Evolutionary conservation across 2,113 vertebrate genomes (phyloP).

Genomic region (Vulpes ferrilata): DNA sequence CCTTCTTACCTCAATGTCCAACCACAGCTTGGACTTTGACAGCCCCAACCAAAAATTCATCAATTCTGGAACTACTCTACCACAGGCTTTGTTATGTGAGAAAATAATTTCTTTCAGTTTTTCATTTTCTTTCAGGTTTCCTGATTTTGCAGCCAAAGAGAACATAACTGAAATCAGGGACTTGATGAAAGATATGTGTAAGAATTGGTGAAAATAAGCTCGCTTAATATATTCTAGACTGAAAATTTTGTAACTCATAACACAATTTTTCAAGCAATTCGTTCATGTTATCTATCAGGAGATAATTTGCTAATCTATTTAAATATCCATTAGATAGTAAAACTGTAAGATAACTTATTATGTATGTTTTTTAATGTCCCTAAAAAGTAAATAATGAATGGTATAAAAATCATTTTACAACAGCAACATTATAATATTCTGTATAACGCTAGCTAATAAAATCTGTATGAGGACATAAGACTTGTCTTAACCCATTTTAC

Average conservation of each 20-base stretch:
- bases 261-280: conserved; percentile 59
- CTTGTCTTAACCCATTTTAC: conserved; percentile 56
- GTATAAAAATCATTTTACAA: conserved; percentile 73
- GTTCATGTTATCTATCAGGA: conserved; percentile 49
- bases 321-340: conserved; percentile 77
- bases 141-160: conserved; percentile 45
- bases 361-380: conserved; percentile 71
- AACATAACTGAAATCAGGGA: conserved; percentile 52
- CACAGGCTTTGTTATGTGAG: not conserved
- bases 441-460: conserved; percentile 63
- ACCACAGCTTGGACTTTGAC: not conserved
- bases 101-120: conserved; percentile 36
- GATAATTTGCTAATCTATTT: conserved; percentile 77
- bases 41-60: not conserved
- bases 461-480: conserved; percentile 54
- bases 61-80: not conserved
- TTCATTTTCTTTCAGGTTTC: conserved; percentile 1
- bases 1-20: not conserved
- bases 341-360: conserved; percentile 71
- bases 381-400: conserved; percentile 78
- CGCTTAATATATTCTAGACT: conserved; percentile 58
- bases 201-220: conserved; percentile 53
- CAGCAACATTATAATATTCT: conserved; percentile 58
- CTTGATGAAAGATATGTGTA: conserved; percentile 59
- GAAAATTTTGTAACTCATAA: conserved; percentile 74